Percentiles rank a stretch among this genome's conserved stretches.
phyloP scores from a whole-genome alignment of 2,797 vertebrate species.

The Fundulus diaphanus region DNA sequence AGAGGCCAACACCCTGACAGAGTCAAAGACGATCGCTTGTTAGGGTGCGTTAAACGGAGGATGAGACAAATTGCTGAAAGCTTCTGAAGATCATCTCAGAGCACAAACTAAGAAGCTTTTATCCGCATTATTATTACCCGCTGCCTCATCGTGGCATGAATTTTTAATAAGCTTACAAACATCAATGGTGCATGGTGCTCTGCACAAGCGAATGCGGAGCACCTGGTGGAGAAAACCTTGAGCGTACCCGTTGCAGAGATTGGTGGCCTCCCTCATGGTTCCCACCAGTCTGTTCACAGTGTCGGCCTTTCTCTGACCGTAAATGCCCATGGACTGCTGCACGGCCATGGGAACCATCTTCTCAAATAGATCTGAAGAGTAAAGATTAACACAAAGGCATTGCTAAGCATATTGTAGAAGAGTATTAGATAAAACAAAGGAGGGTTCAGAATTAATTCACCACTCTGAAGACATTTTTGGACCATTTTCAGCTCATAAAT shows the following conservation, averaged over 20 bases:
- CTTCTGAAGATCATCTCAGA: not conserved
- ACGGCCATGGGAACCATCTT: slow-evolving; percentile 98
- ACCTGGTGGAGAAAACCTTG: slow-evolving; percentile 30
- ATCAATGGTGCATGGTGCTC: not conserved
- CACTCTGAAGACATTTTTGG: too few species aligned
- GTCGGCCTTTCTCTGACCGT: slow-evolving; percentile 92
- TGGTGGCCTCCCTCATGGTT: slow-evolving; percentile 95
- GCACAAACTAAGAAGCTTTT: slow-evolving; percentile 9
- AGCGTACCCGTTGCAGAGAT: slow-evolving; percentile 93
- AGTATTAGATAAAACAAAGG: not conserved
- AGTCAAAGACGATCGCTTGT: slow-evolving; percentile 11
- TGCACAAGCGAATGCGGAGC: slow-evolving; percentile 20
- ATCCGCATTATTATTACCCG: slow-evolving; percentile 31
- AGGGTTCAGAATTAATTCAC: not conserved
- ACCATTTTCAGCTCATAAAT: too few species aligned
- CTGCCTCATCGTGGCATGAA: slow-evolving; percentile 19
- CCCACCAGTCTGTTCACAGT: slow-evolving; percentile 92
- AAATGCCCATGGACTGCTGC: slow-evolving; percentile 90
- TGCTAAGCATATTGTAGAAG: not conserved
- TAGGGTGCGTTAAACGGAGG: not conserved
- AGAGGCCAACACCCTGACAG: slow-evolving; percentile 91
- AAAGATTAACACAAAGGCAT: not conserved
- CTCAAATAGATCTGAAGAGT: slow-evolving; percentile 91
- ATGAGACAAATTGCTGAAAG: not conserved
- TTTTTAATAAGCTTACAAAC: slow-evolving; percentile 31